phyloP scores from a whole-genome alignment of 2,797 vertebrate genomes.

The Scarus forsteni region DNA sequence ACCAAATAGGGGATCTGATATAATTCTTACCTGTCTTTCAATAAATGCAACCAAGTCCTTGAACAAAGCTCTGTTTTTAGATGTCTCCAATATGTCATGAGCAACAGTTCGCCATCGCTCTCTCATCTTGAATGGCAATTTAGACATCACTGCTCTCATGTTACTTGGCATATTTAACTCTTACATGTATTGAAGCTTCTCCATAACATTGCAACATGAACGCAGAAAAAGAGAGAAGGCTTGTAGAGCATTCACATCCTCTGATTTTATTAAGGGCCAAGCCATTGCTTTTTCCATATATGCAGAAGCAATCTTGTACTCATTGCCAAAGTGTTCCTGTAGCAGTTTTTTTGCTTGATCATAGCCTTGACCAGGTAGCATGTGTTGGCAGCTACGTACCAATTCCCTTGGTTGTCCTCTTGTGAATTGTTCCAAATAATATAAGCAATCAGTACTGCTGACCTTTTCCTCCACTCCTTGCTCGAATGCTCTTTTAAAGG shows the following conservation, averaged over 20 bases:
- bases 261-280: not conserved
- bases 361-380: not conserved
- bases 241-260: not conserved
- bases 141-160: not conserved
- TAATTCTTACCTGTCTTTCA: not conserved
- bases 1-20: too few relatives aligned
- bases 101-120: not conserved
- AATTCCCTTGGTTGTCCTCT: conserved; percentile 2
- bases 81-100: not conserved
- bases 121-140: conserved; percentile 1
- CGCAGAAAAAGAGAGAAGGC: not conserved
- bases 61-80: not conserved
- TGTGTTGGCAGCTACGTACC: not conserved
- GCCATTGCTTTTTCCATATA: not conserved
- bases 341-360: not conserved
- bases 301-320: not conserved
- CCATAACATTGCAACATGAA: not conserved
- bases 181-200: conserved; percentile 1
- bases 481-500: not conserved
- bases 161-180: not conserved
- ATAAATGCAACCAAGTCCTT: not conserved
- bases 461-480: conserved; percentile 4
- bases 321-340: not conserved
- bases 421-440: not conserved
- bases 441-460: not conserved